Conservation (phyloP, 2,797 vertebrate species). For the Lagodon rhomboides region DNA sequence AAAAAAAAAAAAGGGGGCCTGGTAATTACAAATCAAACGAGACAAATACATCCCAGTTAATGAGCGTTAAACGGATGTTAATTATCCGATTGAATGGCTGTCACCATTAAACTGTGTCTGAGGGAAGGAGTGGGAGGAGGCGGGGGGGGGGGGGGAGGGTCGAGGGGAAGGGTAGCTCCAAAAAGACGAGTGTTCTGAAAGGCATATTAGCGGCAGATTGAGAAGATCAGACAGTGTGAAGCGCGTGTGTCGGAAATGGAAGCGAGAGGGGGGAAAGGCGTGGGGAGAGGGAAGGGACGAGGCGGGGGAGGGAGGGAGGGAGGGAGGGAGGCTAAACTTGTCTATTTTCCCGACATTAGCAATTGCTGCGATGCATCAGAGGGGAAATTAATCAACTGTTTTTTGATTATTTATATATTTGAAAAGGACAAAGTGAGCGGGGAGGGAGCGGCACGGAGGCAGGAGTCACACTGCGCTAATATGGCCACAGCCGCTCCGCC, state of each 20-base stretch:
- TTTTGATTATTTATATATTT: constrained; percentile 73
- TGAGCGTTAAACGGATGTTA: constrained; percentile 86
- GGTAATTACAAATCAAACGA: constrained; percentile 85
- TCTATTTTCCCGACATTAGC: constrained; percentile 46
- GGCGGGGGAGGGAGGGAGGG: neutral
- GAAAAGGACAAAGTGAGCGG: constrained; percentile 64
- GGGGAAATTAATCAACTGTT: constrained; percentile 75
- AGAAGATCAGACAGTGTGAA: constrained; percentile 69
- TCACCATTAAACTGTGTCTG: constrained; percentile 83
- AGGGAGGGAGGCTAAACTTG: constrained; percentile 50
- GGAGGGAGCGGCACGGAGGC: constrained; percentile 44
- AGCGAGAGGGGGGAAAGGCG: constrained; percentile 38
- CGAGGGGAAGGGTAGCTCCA: constrained; percentile 34
- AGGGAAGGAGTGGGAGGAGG: constrained; percentile 67
- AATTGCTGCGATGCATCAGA: constrained; percentile 59
- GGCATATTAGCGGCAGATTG: constrained; percentile 66
- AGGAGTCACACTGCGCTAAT: constrained; percentile 70
- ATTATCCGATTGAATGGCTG: constrained; percentile 88
- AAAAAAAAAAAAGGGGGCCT: constrained; percentile 37
- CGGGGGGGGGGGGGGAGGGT: constrained; percentile 10
- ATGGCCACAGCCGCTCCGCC: constrained; percentile 54
- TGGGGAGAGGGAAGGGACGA: constrained; percentile 21
- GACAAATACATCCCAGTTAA: constrained; percentile 84
- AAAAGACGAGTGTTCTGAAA: constrained; percentile 50
- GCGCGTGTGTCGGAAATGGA: constrained; percentile 51